Conservation (phyloP, 2,797 vertebrate genomes). For the Poecilia wingei region DNA sequence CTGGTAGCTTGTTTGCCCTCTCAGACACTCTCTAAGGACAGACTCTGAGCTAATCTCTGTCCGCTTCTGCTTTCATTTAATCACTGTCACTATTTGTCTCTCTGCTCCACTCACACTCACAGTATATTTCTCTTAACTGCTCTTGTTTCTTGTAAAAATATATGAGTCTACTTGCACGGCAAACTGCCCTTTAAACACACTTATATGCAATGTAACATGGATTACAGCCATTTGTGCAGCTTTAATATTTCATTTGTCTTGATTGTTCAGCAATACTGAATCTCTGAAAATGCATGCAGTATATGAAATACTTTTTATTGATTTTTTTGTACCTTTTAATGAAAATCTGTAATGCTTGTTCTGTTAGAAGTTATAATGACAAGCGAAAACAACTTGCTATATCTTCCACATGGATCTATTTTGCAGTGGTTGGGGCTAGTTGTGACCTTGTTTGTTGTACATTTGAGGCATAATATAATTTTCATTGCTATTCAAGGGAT, state of each 20-base stretch:
- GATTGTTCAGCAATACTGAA: neutral
- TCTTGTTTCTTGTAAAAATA: conserved; percentile 13
- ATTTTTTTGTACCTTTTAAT: neutral
- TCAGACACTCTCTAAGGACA: conserved; percentile 64
- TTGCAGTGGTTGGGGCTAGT: neutral
- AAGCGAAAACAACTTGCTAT: neutral
- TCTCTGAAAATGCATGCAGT: neutral
- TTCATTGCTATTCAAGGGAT: neutral
- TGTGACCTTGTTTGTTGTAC: neutral
- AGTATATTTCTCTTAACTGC: conserved; percentile 17
- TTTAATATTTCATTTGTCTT: neutral
- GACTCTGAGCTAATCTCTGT: conserved; percentile 68
- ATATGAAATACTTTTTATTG: neutral
- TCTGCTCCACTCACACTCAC: conserved; percentile 48
- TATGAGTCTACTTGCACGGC: conserved; percentile 5
- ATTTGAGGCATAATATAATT: neutral
- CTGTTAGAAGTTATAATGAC: neutral
- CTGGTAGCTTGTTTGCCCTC: conserved; percentile 61
- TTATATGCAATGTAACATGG: neutral
- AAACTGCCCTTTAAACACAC: neutral
- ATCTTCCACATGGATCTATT: neutral
- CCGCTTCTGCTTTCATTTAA: conserved; percentile 67
- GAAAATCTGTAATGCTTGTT: neutral
- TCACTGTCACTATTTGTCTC: conserved; percentile 56
- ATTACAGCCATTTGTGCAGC: no score